Percentiles rank a stretch among this genome's conserved stretches.
These are phyloP conservation scores for Seriola quinqueradiata DNA, from an alignment of 2,113 vertebrate species.

Conservation along the genomic window DNA sequence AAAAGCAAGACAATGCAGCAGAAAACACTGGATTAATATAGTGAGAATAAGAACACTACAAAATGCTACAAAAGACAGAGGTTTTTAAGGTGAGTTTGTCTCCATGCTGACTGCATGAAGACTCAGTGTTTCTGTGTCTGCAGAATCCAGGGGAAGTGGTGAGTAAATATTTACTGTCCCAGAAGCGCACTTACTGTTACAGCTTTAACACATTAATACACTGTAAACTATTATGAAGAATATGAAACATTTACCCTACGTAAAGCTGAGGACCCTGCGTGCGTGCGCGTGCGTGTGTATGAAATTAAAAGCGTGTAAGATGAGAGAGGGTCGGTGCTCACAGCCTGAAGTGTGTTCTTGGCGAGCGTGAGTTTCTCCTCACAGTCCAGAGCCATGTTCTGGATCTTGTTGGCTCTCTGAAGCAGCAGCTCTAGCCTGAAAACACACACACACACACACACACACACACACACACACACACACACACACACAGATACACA, in stretches of 20 bases:
- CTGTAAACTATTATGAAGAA: background rate
- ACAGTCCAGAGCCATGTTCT: constrained; percentile 96
- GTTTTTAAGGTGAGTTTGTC: background rate
- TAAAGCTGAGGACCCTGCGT: background rate
- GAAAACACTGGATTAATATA: background rate
- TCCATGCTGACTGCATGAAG: background rate
- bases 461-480: constrained; percentile 33
- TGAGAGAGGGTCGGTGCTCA: constrained; percentile 80
- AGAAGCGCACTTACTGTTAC: background rate
- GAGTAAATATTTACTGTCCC: constrained; percentile 40
- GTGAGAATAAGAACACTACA: background rate
- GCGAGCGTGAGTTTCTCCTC: constrained; percentile 98
- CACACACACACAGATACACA: constrained; percentile 36
- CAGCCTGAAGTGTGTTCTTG: constrained; percentile 96
- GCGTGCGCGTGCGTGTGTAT: background rate
- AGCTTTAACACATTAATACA: constrained; percentile 9
- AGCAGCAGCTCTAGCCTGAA: constrained; percentile 93
- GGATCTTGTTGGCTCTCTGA: constrained; percentile 97
- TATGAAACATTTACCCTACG: background rate
- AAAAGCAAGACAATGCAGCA: background rate
- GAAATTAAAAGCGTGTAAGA: constrained; percentile 1
- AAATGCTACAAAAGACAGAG: background rate
- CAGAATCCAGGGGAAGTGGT: background rate
- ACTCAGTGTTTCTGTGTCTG: background rate
- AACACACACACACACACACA: constrained; percentile 27